Base-by-base conservation (phyloP, 2,888 invertebrate species). In the Leptopilina drosophilae region DNA sequence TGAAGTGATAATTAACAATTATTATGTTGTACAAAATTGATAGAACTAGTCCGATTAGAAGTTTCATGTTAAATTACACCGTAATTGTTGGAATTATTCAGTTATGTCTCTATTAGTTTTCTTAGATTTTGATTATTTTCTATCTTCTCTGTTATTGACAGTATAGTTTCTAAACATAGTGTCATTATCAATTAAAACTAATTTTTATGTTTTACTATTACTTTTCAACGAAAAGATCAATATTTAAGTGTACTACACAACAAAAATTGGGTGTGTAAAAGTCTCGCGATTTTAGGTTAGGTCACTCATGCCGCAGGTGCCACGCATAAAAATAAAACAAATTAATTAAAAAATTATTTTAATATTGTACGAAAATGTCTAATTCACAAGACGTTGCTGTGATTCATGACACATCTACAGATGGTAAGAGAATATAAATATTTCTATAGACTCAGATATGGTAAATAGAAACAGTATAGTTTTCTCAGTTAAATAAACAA, bases 391-490 rank as follows among this genome's bases (percentile, higher is more conserved):
- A 64, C 14, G 64, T 40, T 49, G 40, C 49, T 64, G 42, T 76
- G 2, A 49, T 26, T 33, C 20, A 64, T 9, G 73, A 73, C 33
- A 73, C 53, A 9, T 12, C 53, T 14, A 73, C 33, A 1, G 73
- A 73, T 8, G 73, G 73, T 73, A 73, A 56, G 73, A 5, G 33
- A 73, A 53, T 65, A 42, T 26, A 40, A 26, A 46, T 20, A 12
- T 53, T 40, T n/a, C 15, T 12, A 46, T 12, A 3, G 42, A 46
- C 0, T 20, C 15, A 9, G 11, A 49, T 6, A 2, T 0, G 20
- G 20, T 20, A 20, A 20, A 20, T 20, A 20, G 20, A 20, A 20
- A 20, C 20, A 20, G 20, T 20, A n/a, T n/a, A 20, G 20, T 20
- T 20, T 20, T 20, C 1, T 20, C 20, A 20, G 20, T 20, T 20